Base-by-base conservation (phyloP, 2,113 vertebrate species). In the Solea solea region DNA sequence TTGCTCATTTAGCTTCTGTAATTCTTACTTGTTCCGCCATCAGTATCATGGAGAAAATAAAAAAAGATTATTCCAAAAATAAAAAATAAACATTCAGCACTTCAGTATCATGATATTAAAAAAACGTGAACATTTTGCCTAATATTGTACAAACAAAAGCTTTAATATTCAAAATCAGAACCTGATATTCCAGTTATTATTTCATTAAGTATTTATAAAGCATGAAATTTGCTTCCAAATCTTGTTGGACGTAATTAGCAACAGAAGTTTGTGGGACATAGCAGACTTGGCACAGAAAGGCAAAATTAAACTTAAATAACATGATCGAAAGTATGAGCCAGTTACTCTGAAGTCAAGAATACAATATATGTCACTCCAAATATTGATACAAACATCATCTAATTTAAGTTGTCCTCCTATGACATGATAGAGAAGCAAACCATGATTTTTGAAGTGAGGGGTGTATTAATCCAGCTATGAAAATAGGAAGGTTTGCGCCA, bases 401-500 rank as follows among this genome's bases (percentile, higher is more conserved):
- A 34, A 34, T 34, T 34, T 34, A 34, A 34, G 34, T 3, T 34
- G 34, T 34, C 34, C 34, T 34, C 3, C 3, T 34, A 34, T 34
- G 34, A 6, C 34, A 34, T 6, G 5, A 2, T 2, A 34, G 34
- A 34, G 34, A 34, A 6, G 34, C 3, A 34, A 34, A 34, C 1
- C 34, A 44, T 51, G 28, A 25, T 3, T 28, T 21, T 25, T 10
- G n/a, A 50, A 16, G 28, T 16, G 56, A 16, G 40, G 14, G 25
- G 5, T 1, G 53, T 57, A 74, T 72, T 78, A 72, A 78, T 69
- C 70, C 60, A 45, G 62, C 57, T 49, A 63, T 42, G 10, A 69
- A 66, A 78, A 81, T 64, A 67, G 52, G 48, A 63, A 73, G 9
- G 21, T 55, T 76, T 56, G 50, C 62, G 53, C 52, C n/a, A 55